Conservation (phyloP, 1,140 invertebrate genomes). For the Drosophila kohkoa region DNA sequence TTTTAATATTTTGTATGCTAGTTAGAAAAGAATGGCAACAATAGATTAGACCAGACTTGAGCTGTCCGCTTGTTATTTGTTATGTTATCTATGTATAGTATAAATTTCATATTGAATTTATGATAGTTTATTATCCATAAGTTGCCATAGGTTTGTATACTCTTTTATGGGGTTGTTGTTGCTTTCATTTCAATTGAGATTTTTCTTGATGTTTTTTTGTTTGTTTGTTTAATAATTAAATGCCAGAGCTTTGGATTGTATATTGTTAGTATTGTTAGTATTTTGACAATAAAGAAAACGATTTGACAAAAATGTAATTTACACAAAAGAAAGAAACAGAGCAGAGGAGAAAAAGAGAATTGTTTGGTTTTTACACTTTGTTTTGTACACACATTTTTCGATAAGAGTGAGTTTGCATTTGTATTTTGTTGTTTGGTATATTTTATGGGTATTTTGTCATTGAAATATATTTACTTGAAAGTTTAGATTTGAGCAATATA, state of each 20-base stretch:
- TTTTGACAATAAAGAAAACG: conserved; percentile 69
- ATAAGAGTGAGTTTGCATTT: conserved; percentile 58
- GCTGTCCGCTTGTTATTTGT: conserved; percentile 24
- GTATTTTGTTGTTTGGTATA: conserved; percentile 30
- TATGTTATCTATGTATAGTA: conserved; percentile 32
- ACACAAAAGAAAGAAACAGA: conserved; percentile 82
- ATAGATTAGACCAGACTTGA: conserved; percentile 38
- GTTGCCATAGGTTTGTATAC: conserved; percentile 59
- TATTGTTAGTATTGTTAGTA: conserved; percentile 46
- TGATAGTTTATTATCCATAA: conserved; percentile 65
- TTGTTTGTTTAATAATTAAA: conserved; percentile 73
- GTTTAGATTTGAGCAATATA: conserved; percentile 23
- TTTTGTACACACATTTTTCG: conserved; percentile 78
- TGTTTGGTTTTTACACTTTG: conserved; percentile 77
- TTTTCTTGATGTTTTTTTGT: not conserved
- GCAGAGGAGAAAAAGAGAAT: conserved; percentile 83
- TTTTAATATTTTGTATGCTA: conserved; percentile 50
- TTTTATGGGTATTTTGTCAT: conserved; percentile 1
- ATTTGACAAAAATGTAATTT: conserved; percentile 76
- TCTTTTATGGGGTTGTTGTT: conserved; percentile 59
- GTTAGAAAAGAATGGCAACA: conserved; percentile 56
- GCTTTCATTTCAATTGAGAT: conserved; percentile 67
- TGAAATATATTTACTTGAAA: conserved; percentile 25
- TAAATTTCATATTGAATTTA: conserved; percentile 56
- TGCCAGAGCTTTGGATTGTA: conserved; percentile 73